phyloP scores from a whole-genome alignment of 1,140 invertebrate genomes.

The Diuraphis noxia region DNA sequence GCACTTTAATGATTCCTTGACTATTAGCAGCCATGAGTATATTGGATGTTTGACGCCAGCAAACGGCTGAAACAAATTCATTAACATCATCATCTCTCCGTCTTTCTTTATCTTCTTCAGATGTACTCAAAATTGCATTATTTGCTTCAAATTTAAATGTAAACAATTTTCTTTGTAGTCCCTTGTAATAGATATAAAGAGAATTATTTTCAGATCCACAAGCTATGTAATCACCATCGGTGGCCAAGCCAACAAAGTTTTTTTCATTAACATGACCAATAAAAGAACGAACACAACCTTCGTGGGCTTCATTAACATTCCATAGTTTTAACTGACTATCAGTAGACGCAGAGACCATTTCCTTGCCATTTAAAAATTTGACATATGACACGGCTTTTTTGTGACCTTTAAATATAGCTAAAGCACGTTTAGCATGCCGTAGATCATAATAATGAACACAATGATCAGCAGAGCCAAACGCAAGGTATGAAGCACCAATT shows the following conservation, averaged over 20 bases:
- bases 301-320: slow-evolving; percentile 73
- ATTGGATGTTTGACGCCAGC: slow-evolving; percentile 85
- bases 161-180: slow-evolving; percentile 83
- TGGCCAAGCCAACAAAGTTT: slow-evolving; percentile 95
- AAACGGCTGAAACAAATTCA: slow-evolving; percentile 95
- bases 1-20: slow-evolving; percentile 88
- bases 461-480: slow-evolving; percentile 95
- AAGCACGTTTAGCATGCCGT: slow-evolving; percentile 78
- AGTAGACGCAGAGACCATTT: slow-evolving; percentile 93
- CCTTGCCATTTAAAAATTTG: slow-evolving; percentile 86
- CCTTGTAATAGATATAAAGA: slow-evolving; percentile 92
- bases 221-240: slow-evolving; percentile 91
- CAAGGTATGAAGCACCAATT: slow-evolving; percentile 79
- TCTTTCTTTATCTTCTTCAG: slow-evolving; percentile 69
- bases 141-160: slow-evolving; percentile 87
- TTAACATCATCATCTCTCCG: slow-evolving; percentile 84
- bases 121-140: slow-evolving; percentile 68
- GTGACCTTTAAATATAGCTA: slow-evolving; percentile 88
- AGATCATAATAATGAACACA: slow-evolving; percentile 97
- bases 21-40: slow-evolving; percentile 93
- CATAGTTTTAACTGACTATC: slow-evolving; percentile 94
- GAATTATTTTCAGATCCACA: slow-evolving; percentile 97
- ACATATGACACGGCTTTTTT: slow-evolving; percentile 95
- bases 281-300: slow-evolving; percentile 83
- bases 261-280: slow-evolving; percentile 95